Conservation (phyloP, 2,888 invertebrate species). For the Eilema caniola region DNA sequence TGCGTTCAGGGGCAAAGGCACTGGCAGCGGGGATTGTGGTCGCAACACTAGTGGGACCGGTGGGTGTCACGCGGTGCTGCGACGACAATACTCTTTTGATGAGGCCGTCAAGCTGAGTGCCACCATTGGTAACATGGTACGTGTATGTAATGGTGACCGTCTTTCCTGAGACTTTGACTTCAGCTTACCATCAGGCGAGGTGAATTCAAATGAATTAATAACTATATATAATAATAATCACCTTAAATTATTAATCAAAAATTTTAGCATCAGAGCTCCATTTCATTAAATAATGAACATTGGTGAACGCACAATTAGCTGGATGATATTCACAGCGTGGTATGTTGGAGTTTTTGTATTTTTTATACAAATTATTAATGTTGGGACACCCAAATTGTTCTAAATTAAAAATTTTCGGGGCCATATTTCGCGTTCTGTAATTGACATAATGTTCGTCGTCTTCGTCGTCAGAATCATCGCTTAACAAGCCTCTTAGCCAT, state of each 20-base stretch:
- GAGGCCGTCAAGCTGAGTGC: too few species aligned
- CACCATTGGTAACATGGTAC: too few species aligned
- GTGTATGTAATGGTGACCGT: too few species aligned
- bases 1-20: too few species aligned
- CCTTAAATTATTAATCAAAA: background rate
- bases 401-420: background rate
- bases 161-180: too few species aligned
- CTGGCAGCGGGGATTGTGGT: too few species aligned
- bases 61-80: too few species aligned
- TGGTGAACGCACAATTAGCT: slow-evolving; percentile 14
- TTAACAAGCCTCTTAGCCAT: slow-evolving; percentile 1
- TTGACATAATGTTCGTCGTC: background rate
- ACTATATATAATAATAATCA: too few species aligned
- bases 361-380: slow-evolving; percentile 6
- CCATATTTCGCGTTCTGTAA: background rate
- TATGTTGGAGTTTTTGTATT: background rate
- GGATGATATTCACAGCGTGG: slow-evolving; percentile 10
- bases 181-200: too few species aligned
- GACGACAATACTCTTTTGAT: too few species aligned
- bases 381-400: slow-evolving; percentile 15
- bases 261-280: slow-evolving; percentile 12
- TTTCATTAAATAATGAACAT: slow-evolving; percentile 13
- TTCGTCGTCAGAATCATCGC: background rate
- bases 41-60: too few species aligned
- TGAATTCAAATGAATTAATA: too few species aligned